Conservation (phyloP, 2,888 invertebrate genomes). For the Alentia gelatinosa region DNA sequence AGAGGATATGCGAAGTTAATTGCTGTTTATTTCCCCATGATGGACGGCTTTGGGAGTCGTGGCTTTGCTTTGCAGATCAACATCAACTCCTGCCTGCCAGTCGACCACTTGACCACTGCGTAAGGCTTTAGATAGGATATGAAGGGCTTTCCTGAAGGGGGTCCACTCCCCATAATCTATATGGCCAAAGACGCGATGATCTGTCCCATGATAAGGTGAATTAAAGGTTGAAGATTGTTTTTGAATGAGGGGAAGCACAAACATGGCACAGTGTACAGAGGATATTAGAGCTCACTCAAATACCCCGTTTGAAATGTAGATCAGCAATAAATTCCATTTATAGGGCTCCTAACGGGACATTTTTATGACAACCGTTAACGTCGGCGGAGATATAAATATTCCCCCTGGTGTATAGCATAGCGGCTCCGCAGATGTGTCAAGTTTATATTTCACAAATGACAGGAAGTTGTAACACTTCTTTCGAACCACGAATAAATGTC, state of each 20-base stretch:
- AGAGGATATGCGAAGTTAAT: constrained; percentile 15
- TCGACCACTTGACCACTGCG: background rate
- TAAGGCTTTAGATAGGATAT: background rate
- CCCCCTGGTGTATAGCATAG: background rate
- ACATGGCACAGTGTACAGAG: background rate
- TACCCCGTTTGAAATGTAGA: background rate
- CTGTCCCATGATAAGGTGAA: background rate
- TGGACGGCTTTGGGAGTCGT: background rate
- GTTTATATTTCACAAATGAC: background rate
- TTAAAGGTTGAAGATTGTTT: background rate
- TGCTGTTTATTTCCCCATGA: background rate
- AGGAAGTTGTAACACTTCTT: background rate
- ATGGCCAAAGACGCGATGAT: background rate
- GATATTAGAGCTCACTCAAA: background rate
- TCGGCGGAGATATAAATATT: background rate
- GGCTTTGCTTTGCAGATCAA: background rate
- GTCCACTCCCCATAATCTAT: background rate
- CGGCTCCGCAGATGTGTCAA: background rate
- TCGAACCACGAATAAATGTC: background rate
- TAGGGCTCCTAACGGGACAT: background rate
- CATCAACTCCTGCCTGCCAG: background rate
- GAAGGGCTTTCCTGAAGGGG: background rate
- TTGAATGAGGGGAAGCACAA: background rate
- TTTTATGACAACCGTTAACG: background rate
- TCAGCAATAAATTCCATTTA: background rate